Percentiles rank a stretch among this genome's conserved stretches.
Conservation (phyloP, 2,113 vertebrate genomes). For the Eleginops maclovinus region DNA sequence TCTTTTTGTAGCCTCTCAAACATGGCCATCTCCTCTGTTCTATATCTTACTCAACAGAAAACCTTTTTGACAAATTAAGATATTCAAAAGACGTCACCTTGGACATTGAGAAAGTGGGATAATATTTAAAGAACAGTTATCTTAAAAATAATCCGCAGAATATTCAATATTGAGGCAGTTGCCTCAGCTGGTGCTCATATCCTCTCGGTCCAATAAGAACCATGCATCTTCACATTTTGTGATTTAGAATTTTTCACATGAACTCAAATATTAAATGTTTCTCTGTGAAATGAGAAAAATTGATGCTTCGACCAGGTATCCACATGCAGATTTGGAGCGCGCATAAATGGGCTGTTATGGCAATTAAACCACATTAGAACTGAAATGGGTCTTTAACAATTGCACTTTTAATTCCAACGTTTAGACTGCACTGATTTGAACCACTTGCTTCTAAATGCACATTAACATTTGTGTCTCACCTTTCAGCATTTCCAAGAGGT, state of each 20-base stretch:
- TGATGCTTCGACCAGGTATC: neutral
- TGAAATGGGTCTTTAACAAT: neutral
- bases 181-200: neutral
- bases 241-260: neutral
- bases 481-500: constrained; percentile 96
- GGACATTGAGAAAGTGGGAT: no score
- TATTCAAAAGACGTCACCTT: no score
- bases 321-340: neutral
- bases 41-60: no score
- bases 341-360: neutral
- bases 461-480: constrained; percentile 79
- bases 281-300: neutral
- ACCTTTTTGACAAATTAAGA: no score
- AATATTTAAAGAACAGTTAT: no score
- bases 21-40: no score
- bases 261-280: neutral
- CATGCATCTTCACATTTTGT: neutral
- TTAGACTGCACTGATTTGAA: neutral
- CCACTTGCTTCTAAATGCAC: neutral
- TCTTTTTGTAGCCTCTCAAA: no score
- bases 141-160: no score
- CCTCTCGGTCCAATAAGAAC: neutral
- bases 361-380: neutral
- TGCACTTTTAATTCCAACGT: neutral
- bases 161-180: no score